Evolutionary conservation across 1,140 invertebrate genomes (phyloP), one percentile per base, ranked within the genome.

Genomic region (Maniola jurtina): DNA sequence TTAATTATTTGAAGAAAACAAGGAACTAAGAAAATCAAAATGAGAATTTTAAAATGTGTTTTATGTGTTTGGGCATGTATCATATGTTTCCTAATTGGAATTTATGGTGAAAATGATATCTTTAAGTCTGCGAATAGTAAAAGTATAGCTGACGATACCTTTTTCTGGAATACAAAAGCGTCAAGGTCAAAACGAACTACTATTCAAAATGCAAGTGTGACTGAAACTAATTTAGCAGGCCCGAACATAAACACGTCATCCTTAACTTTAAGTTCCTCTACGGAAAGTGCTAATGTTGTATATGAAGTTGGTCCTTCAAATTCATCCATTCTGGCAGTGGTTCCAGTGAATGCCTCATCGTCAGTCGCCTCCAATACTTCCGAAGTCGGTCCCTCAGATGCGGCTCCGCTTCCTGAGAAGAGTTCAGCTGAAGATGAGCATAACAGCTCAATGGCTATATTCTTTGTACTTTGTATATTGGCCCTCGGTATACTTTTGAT

Each of bases 391-490:
- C 93, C 92, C 1, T 92, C 92, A 2, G 95, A 95, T 75, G 93
- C 94, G 36, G 93, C 96, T 5, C 86, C 88, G 13, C 88, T 97
- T 25, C 96, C 96, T 0, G 96, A 95, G 69, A 97, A 97, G 83
- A 96, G 95, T 68, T 95, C 97, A 6, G 97, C 97, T 6, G 97
- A 98, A 91, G 96, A 98, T 86, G 98, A 99, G 86, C 97, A 99
- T 77, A 97, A 98, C 79, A 98, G 96, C 75, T 99, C 97, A 9
- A 96, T 99, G 92, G 97, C 98, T 0, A 98, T 99, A 82, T 99
- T 99, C 82, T 99, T 99, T 89, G 97, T 99, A 11, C 91, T 99
- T 0, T 97, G 97, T 79, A 96, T 99, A 2, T 92, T 99, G 60
- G 97, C 96, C 61, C 83, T 98, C 15, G 98, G 98, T 59, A 99